Conservation (phyloP, 2,797 vertebrate genomes). For the Hydrolagus colliei region DNA sequence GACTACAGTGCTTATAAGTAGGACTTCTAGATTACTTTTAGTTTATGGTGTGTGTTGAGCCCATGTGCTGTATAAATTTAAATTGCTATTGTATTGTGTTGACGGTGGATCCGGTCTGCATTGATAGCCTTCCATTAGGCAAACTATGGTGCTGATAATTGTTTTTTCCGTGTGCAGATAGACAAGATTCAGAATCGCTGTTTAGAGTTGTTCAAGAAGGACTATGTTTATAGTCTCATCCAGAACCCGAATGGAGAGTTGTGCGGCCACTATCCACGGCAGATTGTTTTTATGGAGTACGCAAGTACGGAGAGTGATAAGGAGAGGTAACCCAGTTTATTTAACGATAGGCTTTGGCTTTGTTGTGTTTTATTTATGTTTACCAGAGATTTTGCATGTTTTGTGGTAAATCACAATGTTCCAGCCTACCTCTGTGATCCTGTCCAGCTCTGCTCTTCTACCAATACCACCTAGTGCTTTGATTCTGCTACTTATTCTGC, state of each 20-base stretch:
- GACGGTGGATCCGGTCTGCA: neutral
- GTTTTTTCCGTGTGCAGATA: slow-evolving; percentile 55
- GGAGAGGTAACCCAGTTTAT: slow-evolving; percentile 62
- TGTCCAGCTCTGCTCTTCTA: no score
- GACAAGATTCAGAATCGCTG: slow-evolving; percentile 83
- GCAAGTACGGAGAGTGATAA: slow-evolving; percentile 68
- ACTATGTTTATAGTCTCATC: slow-evolving; percentile 90
- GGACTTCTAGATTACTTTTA: no score
- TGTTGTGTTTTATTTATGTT: neutral
- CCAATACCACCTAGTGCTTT: no score
- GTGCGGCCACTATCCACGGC: slow-evolving; percentile 89
- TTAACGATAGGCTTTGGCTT: neutral
- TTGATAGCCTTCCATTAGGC: neutral
- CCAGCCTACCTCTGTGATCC: no score
- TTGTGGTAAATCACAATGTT: neutral
- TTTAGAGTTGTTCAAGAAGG: slow-evolving; percentile 81
- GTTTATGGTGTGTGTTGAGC: no score
- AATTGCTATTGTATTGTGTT: no score
- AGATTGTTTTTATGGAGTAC: slow-evolving; percentile 87
- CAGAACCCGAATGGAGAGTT: slow-evolving; percentile 82
- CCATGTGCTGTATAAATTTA: no score
- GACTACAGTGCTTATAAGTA: no score
- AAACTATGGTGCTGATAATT: neutral
- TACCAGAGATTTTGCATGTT: neutral
- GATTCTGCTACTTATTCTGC: no score